These are phyloP conservation scores for Melanostoma scalare DNA, from an alignment of 2,888 invertebrate species.

Conservation along the genomic window DNA sequence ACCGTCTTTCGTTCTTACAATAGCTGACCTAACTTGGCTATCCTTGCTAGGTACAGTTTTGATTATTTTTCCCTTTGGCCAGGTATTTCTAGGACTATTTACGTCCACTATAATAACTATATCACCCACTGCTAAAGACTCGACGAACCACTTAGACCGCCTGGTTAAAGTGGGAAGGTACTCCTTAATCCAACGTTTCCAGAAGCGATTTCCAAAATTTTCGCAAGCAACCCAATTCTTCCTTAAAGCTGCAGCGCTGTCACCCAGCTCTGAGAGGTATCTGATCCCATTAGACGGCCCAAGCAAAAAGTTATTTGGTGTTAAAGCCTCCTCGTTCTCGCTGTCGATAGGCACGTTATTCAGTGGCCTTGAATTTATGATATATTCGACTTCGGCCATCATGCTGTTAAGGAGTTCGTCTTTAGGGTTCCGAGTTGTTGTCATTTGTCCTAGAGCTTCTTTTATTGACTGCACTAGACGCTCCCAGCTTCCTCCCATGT, in stretches of 20 bases:
- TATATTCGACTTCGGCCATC: conserved; percentile 40
- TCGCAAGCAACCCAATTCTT: background rate
- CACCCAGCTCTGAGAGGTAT: background rate
- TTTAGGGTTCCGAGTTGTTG: conserved; percentile 52
- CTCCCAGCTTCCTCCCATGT: conserved; percentile 54
- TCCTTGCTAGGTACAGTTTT: background rate
- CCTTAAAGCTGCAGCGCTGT: background rate
- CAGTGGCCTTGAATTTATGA: conserved; percentile 70
- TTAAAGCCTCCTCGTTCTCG: conserved; percentile 57
- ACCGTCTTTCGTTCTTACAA: conserved; percentile 1
- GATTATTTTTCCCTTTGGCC: conserved; percentile 9
- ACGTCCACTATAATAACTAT: conserved; percentile 7
- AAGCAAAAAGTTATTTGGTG: conserved; percentile 73
- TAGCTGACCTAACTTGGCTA: conserved; percentile 9
- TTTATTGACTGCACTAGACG: conserved; percentile 39
- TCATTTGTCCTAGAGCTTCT: conserved; percentile 34
- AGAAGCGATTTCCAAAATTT: background rate
- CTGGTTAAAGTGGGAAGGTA: conserved; percentile 2
- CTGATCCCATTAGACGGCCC: conserved; percentile 27
- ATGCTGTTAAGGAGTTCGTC: conserved; percentile 62
- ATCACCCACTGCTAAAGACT: background rate
- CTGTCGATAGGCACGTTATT: conserved; percentile 24
- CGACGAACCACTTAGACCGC: conserved; percentile 12
- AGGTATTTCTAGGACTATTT: conserved; percentile 7
- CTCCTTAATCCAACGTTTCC: conserved; percentile 15